These are phyloP conservation scores for Cardiocondyla obscurior DNA, from an alignment of 1,140 invertebrate species.

Conservation along the genomic window DNA sequence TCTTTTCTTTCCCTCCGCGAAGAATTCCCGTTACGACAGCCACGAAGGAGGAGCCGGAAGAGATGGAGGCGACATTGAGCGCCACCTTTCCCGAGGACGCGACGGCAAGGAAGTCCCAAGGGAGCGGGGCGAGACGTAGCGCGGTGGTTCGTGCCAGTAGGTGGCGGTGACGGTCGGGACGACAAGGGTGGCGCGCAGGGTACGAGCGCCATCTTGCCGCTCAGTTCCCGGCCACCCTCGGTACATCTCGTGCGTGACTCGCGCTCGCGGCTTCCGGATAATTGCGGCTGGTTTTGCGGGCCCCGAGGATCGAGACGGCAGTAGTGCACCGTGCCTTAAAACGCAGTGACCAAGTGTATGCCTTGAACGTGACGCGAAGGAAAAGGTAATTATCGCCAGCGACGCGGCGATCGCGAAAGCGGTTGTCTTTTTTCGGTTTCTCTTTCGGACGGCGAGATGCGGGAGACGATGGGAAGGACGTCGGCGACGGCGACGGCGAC, in stretches of 20 bases:
- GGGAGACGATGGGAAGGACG: slow-evolving; percentile 18
- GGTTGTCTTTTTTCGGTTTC: not conserved
- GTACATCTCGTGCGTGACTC: slow-evolving; percentile 63
- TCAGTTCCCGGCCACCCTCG: slow-evolving; percentile 75
- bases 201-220: slow-evolving; percentile 74
- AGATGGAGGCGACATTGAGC: slow-evolving; percentile 1
- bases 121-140: not conserved
- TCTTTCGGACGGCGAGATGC: not conserved
- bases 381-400: slow-evolving; percentile 67
- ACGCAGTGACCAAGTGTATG: slow-evolving; percentile 63
- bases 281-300: slow-evolving; percentile 68
- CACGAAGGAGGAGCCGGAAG: not conserved
- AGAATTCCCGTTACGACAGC: not conserved
- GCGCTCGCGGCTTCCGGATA: slow-evolving; percentile 71
- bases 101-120: not conserved
- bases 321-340: slow-evolving; percentile 57
- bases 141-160: not conserved
- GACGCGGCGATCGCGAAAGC: slow-evolving; percentile 74
- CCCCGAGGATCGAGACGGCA: slow-evolving; percentile 52
- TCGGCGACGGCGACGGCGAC: slow-evolving; percentile 48
- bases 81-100: not conserved
- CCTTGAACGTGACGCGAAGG: slow-evolving; percentile 65
- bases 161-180: slow-evolving; percentile 36
- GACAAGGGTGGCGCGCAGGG: slow-evolving; percentile 65
- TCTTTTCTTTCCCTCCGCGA: not conserved